phyloP scores from a whole-genome alignment of 2,797 vertebrate species.

The Halcyon leucocephala region DNA sequence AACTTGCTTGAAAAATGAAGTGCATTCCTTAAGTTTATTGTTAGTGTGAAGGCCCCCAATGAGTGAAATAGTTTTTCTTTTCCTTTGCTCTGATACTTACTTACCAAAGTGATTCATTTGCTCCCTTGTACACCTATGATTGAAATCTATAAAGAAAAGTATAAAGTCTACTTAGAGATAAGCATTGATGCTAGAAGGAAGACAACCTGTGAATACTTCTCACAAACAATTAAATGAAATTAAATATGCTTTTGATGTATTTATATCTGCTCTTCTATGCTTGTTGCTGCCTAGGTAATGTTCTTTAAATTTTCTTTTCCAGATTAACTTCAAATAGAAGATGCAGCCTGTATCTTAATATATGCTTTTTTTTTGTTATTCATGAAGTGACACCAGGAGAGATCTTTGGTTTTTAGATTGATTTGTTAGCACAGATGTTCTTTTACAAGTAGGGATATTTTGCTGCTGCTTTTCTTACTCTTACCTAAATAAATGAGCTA shows the following conservation, averaged over 20 bases:
- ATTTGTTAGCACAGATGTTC: background rate
- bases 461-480: background rate
- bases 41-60: background rate
- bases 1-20: background rate
- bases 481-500: background rate
- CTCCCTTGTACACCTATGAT: background rate
- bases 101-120: background rate
- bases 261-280: background rate
- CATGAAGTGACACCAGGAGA: background rate
- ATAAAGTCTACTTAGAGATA: background rate
- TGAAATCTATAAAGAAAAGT: background rate
- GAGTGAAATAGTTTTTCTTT: background rate
- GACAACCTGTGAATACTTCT: background rate
- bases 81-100: background rate
- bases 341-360: background rate
- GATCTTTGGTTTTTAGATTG: background rate
- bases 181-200: background rate
- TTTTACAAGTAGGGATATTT: background rate
- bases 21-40: background rate
- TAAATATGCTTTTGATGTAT: background rate
- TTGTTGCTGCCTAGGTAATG: background rate
- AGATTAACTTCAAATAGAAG: background rate
- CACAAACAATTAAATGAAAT: background rate
- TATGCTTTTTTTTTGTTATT: background rate
- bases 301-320: background rate